phyloP scores from a whole-genome alignment of 2,113 vertebrate species.

The Limanda limanda region DNA sequence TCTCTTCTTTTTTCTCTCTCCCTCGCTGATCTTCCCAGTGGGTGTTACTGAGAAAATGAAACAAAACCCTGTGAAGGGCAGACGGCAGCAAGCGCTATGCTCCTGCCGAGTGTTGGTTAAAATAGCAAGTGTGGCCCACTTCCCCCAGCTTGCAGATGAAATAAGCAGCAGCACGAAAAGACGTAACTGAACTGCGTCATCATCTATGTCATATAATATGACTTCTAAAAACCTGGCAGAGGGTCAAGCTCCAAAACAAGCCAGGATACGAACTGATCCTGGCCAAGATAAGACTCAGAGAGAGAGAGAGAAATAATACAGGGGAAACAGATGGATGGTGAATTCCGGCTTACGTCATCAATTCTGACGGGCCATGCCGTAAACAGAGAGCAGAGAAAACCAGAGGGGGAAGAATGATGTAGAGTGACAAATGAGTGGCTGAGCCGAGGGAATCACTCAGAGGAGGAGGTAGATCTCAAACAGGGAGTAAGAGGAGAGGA shows the following conservation, averaged over 20 bases:
- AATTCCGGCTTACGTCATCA: conserved; percentile 68
- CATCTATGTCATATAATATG: conserved; percentile 36
- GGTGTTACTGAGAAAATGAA: not conserved
- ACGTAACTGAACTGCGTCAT: conserved; percentile 54
- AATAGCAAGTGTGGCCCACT: conserved; percentile 35
- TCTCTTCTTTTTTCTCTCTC: not conserved
- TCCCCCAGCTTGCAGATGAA: conserved; percentile 15
- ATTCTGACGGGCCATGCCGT: conserved; percentile 37
- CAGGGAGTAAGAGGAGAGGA: not conserved
- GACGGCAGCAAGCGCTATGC: not conserved
- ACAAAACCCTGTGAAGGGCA: conserved; percentile 18
- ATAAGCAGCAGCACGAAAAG: conserved; percentile 7
- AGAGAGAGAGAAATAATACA: conserved; percentile 22
- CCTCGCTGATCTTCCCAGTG: not conserved
- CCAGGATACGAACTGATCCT: conserved; percentile 6
- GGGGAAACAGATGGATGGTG: conserved; percentile 57
- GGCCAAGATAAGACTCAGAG: not conserved
- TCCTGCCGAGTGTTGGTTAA: conserved; percentile 21
- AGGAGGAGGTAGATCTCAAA: conserved; percentile 13
- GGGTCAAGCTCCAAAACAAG: not conserved
- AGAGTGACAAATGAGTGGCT: conserved; percentile 46
- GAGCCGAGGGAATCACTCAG: conserved; percentile 38
- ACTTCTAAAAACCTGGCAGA: conserved; percentile 45
- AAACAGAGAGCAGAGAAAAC: conserved; percentile 33
- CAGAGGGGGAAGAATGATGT: conserved; percentile 8